These are phyloP conservation scores for Lepilemur ruficaudatus DNA, from an alignment of 2,797 vertebrate species.

Conservation along the genomic window DNA sequence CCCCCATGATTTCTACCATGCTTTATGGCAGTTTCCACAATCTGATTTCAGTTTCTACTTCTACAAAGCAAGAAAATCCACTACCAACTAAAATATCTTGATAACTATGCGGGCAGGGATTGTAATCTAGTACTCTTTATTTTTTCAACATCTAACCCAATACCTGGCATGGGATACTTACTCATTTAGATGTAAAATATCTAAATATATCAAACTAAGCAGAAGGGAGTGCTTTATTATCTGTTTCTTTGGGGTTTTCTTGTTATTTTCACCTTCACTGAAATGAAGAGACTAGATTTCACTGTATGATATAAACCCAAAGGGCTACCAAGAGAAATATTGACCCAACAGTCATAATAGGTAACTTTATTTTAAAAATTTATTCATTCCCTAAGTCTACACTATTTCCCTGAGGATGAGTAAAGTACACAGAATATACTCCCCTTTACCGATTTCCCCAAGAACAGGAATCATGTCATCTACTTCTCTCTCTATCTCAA, in stretches of 20 bases:
- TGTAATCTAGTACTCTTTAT: conserved; percentile 7
- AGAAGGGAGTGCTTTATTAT: not conserved
- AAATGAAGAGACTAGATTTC: conserved; percentile 36
- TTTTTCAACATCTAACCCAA: conserved; percentile 13
- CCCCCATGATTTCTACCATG: not conserved
- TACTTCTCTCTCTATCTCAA: not conserved
- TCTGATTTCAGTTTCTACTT: not conserved
- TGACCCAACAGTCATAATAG: conserved; percentile 61
- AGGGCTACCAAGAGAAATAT: conserved; percentile 57
- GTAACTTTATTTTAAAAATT: conserved; percentile 44
- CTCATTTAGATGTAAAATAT: not conserved
- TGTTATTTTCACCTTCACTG: conserved; percentile 5
- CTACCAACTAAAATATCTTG: not conserved
- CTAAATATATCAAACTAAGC: conserved; percentile 27
- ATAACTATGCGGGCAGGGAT: not conserved
- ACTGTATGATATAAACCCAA: conserved; percentile 38
- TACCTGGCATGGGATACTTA: not conserved
- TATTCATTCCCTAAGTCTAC: conserved; percentile 31
- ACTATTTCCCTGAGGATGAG: conserved; percentile 30
- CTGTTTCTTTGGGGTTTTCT: conserved; percentile 16
- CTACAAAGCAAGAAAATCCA: not conserved
- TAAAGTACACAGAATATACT: conserved; percentile 28
- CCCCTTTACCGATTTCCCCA: not conserved
- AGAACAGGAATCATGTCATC: not conserved
- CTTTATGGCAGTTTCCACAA: not conserved